These are phyloP conservation scores for Nowickia ferox DNA, from an alignment of 2,888 invertebrate species.

Conservation along the genomic window DNA sequence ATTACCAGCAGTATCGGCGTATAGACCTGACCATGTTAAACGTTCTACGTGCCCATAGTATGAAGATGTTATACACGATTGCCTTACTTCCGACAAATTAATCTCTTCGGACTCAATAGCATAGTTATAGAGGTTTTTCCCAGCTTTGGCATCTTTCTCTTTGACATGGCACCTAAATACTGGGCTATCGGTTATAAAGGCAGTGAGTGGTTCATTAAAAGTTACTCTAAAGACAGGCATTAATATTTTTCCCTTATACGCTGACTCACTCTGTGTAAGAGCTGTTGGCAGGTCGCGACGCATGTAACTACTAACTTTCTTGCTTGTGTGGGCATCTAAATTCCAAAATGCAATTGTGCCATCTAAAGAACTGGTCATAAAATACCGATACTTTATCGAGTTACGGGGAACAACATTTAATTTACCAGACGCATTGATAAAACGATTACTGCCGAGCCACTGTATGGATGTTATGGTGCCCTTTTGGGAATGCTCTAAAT, in stretches of 20 bases:
- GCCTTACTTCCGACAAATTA: constrained; percentile 75
- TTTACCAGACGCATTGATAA: constrained; percentile 86
- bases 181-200: constrained; percentile 78
- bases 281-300: constrained; percentile 84
- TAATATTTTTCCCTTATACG: constrained; percentile 86
- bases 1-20: constrained; percentile 85
- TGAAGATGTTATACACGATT: constrained; percentile 77
- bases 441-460: constrained; percentile 87
- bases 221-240: constrained; percentile 86
- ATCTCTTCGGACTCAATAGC: constrained; percentile 71
- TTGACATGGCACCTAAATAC: constrained; percentile 73
- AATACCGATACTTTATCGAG: constrained; percentile 85
- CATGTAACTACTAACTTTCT: constrained; percentile 62
- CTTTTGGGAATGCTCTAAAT: constrained; percentile 86
- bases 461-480: constrained; percentile 86
- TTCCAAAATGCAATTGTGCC: constrained; percentile 89
- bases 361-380: constrained; percentile 87
- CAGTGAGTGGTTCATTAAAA: constrained; percentile 83
- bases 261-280: constrained; percentile 86
- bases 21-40: constrained; percentile 87
- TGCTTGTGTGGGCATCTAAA: constrained; percentile 82
- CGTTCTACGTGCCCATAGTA: constrained; percentile 78
- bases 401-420: constrained; percentile 82
- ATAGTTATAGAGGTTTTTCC: constrained; percentile 75
- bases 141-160: constrained; percentile 59